phyloP scores from a whole-genome alignment of 2,888 invertebrate genomes.

The Eupithecia exiguata region DNA sequence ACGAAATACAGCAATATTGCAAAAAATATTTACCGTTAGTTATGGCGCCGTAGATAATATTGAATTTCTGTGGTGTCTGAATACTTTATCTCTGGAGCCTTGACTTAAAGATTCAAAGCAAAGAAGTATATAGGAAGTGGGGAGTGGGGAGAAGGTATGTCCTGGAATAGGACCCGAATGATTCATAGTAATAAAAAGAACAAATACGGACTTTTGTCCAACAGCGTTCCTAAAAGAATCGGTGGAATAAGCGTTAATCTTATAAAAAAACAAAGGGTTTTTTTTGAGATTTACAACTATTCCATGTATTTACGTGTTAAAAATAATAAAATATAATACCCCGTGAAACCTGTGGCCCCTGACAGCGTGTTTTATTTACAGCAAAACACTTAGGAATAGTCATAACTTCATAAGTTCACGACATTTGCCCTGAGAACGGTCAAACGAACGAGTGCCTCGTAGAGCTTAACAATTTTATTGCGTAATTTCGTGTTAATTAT shows the following conservation, averaged over 20 bases:
- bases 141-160: neutral
- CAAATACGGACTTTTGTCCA: neutral
- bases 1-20: constrained; percentile 4
- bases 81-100: neutral
- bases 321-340: neutral
- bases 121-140: too few species aligned
- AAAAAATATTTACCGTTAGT: neutral
- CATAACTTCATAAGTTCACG: constrained; percentile 18
- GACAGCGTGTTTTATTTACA: constrained; percentile 10
- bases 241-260: neutral
- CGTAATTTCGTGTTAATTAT: constrained; percentile 35
- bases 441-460: constrained; percentile 4
- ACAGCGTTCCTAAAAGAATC: neutral
- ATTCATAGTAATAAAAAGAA: neutral
- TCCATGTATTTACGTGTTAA: neutral
- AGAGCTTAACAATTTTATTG: constrained; percentile 30
- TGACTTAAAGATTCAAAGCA: neutral
- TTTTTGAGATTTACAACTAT: too few species aligned
- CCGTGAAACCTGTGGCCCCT: neutral
- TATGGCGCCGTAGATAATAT: neutral
- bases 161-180: neutral
- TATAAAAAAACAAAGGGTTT: neutral
- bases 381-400: constrained; percentile 14
- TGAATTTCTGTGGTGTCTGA: neutral
- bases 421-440: constrained; percentile 25